Percentiles rank a stretch among this genome's conserved stretches.
Conservation (phyloP, 1,140 invertebrate species). For the Drosophila pachea region DNA sequence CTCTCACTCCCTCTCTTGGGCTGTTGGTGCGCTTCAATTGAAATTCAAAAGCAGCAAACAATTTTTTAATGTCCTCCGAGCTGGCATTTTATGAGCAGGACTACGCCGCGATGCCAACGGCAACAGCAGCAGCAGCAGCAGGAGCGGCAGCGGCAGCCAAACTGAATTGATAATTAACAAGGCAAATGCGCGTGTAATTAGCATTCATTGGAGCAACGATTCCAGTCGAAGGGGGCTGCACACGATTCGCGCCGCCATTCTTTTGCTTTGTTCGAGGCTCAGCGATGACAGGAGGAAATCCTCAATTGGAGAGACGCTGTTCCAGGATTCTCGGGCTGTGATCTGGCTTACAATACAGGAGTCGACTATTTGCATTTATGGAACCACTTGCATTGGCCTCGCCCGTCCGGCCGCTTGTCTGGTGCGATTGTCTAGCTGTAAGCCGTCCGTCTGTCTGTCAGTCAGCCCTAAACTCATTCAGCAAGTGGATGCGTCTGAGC, state of each 20-base stretch:
- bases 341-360: slow-evolving; percentile 35
- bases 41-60: slow-evolving; percentile 69
- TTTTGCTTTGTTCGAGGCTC: not conserved
- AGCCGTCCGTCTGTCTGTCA: slow-evolving; percentile 36
- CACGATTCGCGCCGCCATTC: slow-evolving; percentile 15
- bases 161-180: slow-evolving; percentile 77
- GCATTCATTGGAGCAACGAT: slow-evolving; percentile 66
- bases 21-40: slow-evolving; percentile 47
- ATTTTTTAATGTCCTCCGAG: slow-evolving; percentile 71
- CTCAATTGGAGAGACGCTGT: not conserved
- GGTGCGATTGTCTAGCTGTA: slow-evolving; percentile 57
- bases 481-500: slow-evolving; percentile 65
- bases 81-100: slow-evolving; percentile 66
- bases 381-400: slow-evolving; percentile 30
- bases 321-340: not conserved
- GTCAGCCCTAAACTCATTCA: slow-evolving; percentile 58
- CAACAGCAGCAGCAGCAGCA: slow-evolving; percentile 7
- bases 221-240: slow-evolving; percentile 10
- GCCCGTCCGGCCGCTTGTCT: slow-evolving; percentile 24
- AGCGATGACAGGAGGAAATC: slow-evolving; percentile 48
- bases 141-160: slow-evolving; percentile 22
- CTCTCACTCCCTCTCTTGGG: not conserved
- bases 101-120: slow-evolving; percentile 47
- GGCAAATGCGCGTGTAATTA: slow-evolving; percentile 76
- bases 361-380: slow-evolving; percentile 70